phyloP scores from a whole-genome alignment of 2,113 vertebrate genomes.

The Corythaeola cristata region DNA sequence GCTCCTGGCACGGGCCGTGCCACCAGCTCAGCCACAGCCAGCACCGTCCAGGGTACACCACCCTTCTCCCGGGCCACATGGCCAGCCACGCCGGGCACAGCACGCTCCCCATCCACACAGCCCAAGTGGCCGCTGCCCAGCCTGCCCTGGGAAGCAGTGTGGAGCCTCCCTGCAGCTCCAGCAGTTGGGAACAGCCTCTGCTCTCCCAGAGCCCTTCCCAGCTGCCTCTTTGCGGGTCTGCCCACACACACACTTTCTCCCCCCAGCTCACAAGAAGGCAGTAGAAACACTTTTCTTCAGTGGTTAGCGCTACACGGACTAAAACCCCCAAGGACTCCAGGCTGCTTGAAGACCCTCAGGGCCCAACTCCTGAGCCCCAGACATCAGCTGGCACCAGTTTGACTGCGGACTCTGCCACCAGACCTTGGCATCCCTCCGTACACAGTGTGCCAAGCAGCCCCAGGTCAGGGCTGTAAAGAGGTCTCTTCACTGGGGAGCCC shows the following conservation, averaged over 20 bases:
- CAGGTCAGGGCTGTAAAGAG: not conserved
- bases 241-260: not conserved
- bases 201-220: not conserved
- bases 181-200: not conserved
- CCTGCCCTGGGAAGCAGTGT: accelerated
- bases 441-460: not conserved
- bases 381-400: not conserved
- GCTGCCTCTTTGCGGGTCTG: not conserved
- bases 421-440: not conserved
- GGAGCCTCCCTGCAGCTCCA: not conserved
- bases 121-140: no score
- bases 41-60: not conserved
- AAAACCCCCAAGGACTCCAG: not conserved
- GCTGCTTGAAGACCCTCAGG: not conserved
- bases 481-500: not conserved
- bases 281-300: not conserved
- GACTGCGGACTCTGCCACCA: not conserved
- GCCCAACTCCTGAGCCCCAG: not conserved
- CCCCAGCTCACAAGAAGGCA: not conserved
- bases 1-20: not conserved
- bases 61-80: not conserved
- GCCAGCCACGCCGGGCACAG: accelerated
- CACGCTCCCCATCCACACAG: accelerated
- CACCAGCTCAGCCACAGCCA: not conserved
- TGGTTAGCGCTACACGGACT: not conserved